Percentiles rank a stretch among this genome's conserved stretches.
phyloP scores from a whole-genome alignment of 2,113 vertebrate genomes.

The Ellobius talpinus region DNA sequence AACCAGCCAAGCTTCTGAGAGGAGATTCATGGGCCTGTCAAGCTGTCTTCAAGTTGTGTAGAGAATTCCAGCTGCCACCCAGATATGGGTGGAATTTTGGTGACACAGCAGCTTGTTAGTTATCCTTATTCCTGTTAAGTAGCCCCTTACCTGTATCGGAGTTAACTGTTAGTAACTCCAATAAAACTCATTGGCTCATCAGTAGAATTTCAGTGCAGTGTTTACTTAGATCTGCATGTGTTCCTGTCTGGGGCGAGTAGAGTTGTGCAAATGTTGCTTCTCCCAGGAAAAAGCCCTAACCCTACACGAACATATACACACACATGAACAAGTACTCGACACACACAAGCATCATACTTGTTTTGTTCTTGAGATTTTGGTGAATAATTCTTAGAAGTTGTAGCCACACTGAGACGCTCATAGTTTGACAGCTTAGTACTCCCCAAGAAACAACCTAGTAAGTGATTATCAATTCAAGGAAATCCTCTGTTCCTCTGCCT shows the following conservation, averaged over 20 bases:
- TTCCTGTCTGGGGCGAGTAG: neutral
- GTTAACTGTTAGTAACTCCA: neutral
- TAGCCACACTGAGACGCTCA: neutral
- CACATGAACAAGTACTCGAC: neutral
- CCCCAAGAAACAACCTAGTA: neutral
- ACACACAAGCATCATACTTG: neutral
- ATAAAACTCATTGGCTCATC: neutral
- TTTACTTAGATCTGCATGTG: neutral
- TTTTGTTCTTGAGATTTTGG: neutral
- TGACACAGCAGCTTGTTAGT: neutral
- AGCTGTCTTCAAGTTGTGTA: neutral
- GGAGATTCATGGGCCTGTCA: neutral
- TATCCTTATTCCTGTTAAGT: neutral
- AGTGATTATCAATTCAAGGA: constrained; percentile 20
- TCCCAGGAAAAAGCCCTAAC: too few species aligned
- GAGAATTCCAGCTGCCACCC: neutral
- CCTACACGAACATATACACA: neutral
- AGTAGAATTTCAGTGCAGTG: neutral
- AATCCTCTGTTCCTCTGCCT: neutral
- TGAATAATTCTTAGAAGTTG: neutral
- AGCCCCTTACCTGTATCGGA: neutral
- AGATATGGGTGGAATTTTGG: neutral
- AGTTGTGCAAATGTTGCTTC: neutral
- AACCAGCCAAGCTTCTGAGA: neutral
- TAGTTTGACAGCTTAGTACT: neutral